Percentiles rank a stretch among this genome's conserved stretches.
These are phyloP conservation scores for Thripadectes ignobilis DNA, from an alignment of 2,797 vertebrate species.

Conservation along the genomic window DNA sequence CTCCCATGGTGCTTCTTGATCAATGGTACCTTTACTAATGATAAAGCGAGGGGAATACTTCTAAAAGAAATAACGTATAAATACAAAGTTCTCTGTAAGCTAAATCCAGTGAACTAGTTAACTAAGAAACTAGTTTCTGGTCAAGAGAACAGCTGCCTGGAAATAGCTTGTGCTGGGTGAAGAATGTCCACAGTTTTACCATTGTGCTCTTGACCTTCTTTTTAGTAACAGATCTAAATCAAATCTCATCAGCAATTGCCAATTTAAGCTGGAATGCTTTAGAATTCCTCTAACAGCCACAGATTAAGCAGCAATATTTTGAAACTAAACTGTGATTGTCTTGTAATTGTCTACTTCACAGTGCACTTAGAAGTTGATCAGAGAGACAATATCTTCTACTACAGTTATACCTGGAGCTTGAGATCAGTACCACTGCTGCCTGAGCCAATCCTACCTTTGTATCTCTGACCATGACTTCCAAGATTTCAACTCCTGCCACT, in stretches of 20 bases:
- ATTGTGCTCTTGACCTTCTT: not conserved
- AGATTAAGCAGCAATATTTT: not conserved
- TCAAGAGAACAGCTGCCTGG: not conserved
- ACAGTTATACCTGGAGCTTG: not conserved
- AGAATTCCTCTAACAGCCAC: not conserved
- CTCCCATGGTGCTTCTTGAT: not conserved
- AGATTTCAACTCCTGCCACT: not conserved
- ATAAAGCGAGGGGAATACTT: not conserved
- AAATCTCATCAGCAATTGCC: not conserved
- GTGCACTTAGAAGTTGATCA: conserved; percentile 35
- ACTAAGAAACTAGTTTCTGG: not conserved
- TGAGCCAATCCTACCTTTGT: not conserved
- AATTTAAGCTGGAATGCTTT: not conserved
- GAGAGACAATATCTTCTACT: conserved; percentile 18
- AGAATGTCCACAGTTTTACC: not conserved
- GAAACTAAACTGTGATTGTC: conserved; percentile 11
- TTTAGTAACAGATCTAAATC: not conserved
- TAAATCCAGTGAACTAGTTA: not conserved
- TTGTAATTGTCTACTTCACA: not conserved
- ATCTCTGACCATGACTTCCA: not conserved
- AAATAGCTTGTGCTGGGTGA: not conserved
- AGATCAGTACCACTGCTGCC: not conserved
- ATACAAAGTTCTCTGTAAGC: not conserved
- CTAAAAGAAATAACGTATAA: not conserved
- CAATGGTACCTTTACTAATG: not conserved